Base-by-base conservation (phyloP, 2,113 vertebrate species). In the Neogale vison region DNA sequence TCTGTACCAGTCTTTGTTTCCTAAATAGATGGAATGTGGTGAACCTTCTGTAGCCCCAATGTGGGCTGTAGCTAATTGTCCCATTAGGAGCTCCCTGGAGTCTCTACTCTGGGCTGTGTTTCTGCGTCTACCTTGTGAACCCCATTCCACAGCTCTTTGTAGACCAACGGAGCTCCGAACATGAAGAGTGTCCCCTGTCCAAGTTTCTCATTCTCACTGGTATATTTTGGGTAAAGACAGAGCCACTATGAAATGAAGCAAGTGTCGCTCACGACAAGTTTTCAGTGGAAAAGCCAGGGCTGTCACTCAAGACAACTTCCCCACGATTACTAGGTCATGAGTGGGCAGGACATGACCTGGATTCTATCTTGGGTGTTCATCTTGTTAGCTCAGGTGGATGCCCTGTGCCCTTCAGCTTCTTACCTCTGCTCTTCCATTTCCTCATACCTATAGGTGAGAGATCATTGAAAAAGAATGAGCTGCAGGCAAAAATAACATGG, bases 221-320 rank as follows among this genome's bases (percentile, higher is more conserved):
- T 86, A 12, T 52, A 81, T 93, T 95, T 90, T 34, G 24, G 21
- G 55, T 74, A 77, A 88, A 93, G 69, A 65, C 88, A n/a, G 42
- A 74, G 39, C 36, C 80, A 24, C 4, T 36, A 50, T 88, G 50
- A 91, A 95, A 69, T 65, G 36, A 97, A 79, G 63, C 59, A 47
- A 63, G 47, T 67, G 57, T 61, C 36, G 63, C 52, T 93, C 42
- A 11, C 18, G 4, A 11, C 6, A 13, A 59, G 36, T 36, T 88
- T 93, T 76, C 77, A 52, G 31, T 13, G 65, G 63, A 76, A 88
- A 88, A 76, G 39, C 45, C 50, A 63, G 4, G 14, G 31, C 79
- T 65, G 1, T 85, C 3, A 50, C 47, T 52, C 23, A 39, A 50
- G 52, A 11, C 17, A 36, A 5, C 20, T 59, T 65, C 26, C 9